Base-by-base conservation (phyloP, 37 sponge, comb jelly and placozoan genomes). In the Corticium candelabrum region DNA sequence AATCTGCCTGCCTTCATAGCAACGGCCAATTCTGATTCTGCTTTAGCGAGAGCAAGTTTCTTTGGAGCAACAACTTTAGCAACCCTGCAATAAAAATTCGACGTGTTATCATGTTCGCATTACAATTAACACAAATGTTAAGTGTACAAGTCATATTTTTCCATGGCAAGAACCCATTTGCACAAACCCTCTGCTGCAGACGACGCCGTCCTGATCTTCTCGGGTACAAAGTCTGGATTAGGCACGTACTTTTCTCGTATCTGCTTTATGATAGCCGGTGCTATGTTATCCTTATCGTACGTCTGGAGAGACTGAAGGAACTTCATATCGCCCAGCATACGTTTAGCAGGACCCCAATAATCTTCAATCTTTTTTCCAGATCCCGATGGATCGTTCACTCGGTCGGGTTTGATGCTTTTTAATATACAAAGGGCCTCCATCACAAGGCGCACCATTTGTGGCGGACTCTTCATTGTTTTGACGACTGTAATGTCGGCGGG, bases 381-480 rank as follows among this genome's bases (percentile, higher is more conserved):
- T 33, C 95, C 93, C 33, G 90, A 84, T 7, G 94, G 94, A 67
- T 97, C 98, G 11, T 83, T 85, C 38, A 91, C 84, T 40, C 91
- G 76, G 78, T 90, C 98, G 11, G 98, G 91, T 71, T 93, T 97
- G 83, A 90, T 73, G 4, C 84, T 89, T 76, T 97, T 97, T 40
- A 97, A 71, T 34, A 97, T 97, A 43, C 98, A 97, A 35, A 97
- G 70, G 32, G 94, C 94, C 79, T 97, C 98, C 98, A 97, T 97
- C 67, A 93, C 94, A 68, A 97, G 81, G 57, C 90, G 91, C 7
- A 97, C 92, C 37, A 91, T 92, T 50, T 82, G 76, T 30, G 98
- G 98, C 34, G 98, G 98, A 39, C 41, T 76, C 83, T 93, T 93
- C 98, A 96, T 96, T 38, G 91, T 87, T 82, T 93, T 96, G 31